Conservation (phyloP, 1,140 invertebrate genomes). For the Meloidogyne floridensis region DNA sequence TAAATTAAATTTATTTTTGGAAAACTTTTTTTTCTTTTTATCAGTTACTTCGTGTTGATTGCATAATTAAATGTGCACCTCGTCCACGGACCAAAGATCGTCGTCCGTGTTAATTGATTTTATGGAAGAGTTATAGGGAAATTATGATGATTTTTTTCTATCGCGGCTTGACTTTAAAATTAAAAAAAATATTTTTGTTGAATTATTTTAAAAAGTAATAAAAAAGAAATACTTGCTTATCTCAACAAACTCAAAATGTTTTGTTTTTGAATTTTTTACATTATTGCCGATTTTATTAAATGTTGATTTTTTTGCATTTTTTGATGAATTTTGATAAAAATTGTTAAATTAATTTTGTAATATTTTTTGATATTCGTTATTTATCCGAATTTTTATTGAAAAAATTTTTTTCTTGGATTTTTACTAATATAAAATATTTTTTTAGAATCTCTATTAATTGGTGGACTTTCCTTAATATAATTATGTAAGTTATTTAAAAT, state of each 20-base stretch:
- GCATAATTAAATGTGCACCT: slow-evolving; percentile 92
- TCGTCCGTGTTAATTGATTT: slow-evolving; percentile 67
- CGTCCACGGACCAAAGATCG: slow-evolving; percentile 81
- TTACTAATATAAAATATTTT: not conserved
- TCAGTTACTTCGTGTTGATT: slow-evolving; percentile 96
- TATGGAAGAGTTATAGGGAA: not conserved
- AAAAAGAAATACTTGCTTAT: not conserved
- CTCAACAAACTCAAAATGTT: not conserved
- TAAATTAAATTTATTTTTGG: not conserved
- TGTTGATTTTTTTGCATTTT: not conserved
- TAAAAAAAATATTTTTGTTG: not conserved
- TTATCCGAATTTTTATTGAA: not conserved
- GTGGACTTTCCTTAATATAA: not conserved
- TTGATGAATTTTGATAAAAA: not conserved
- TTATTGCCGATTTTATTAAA: not conserved
- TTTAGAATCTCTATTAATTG: not conserved
- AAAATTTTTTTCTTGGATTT: not conserved
- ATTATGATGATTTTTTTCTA: not conserved
- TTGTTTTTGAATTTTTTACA: not conserved
- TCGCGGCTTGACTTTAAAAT: not conserved
- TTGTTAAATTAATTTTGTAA: not conserved
- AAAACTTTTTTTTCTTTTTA: slow-evolving; percentile 27
- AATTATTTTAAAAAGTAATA: not conserved
- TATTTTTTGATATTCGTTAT: not conserved
- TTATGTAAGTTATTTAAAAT: not conserved